Evolutionary conservation across 2,113 vertebrate species (phyloP).

Genomic region (Mustela nigripes): DNA sequence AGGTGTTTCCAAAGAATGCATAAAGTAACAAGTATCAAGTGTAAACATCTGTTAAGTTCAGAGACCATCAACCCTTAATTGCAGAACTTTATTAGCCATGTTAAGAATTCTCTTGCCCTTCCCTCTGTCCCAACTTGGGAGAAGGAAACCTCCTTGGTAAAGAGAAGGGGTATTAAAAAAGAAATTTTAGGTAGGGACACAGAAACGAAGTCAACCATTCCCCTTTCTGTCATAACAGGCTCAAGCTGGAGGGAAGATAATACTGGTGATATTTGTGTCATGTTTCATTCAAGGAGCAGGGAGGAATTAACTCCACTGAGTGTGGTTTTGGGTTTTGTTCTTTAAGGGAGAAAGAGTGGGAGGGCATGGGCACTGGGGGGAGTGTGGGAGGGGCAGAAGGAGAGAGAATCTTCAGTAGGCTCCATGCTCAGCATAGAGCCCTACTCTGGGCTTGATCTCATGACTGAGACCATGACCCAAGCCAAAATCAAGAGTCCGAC

Average conservation of each 20-base stretch:
- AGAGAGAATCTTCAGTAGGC: neutral
- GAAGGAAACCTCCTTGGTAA: neutral
- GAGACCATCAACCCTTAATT: neutral
- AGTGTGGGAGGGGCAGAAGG: neutral
- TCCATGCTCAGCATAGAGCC: neutral
- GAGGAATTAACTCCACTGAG: conserved; percentile 2
- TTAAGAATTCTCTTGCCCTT: conserved; percentile 28
- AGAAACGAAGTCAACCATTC: neutral
- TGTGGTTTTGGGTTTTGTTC: neutral
- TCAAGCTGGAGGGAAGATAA: neutral
- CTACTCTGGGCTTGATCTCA: neutral
- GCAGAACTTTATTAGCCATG: neutral
- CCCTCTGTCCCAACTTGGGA: neutral
- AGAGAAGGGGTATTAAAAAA: neutral
- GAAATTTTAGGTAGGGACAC: conserved; percentile 3
- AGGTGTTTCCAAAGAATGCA: conserved; percentile 13
- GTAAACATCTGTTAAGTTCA: conserved; percentile 29
- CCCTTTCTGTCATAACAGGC: neutral
- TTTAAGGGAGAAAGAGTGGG: neutral
- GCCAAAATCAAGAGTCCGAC: neutral
- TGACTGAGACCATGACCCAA: neutral
- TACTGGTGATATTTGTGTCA: neutral
- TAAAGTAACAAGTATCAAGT: neutral
- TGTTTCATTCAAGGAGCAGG: neutral
- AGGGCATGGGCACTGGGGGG: neutral